Conservation (phyloP, 1,140 invertebrate genomes). For the Drosophila teissieri region DNA sequence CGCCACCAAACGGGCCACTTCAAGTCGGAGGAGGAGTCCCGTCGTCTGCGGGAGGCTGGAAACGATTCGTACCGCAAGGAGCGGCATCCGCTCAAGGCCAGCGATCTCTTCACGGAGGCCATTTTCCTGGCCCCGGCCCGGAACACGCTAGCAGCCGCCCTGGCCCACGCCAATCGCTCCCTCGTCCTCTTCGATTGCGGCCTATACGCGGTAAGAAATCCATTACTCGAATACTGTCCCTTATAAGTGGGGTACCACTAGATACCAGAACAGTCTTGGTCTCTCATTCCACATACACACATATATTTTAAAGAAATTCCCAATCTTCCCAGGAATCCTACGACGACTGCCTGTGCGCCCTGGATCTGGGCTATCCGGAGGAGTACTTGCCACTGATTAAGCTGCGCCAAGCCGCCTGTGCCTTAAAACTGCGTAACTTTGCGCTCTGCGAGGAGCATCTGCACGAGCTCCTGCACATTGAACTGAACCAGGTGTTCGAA, state of each 20-base stretch:
- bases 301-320: too few species aligned
- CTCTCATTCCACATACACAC: too few species aligned
- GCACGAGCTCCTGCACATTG: slow-evolving; percentile 68
- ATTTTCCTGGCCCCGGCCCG: slow-evolving; percentile 63
- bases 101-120: slow-evolving; percentile 70
- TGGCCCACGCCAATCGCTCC: slow-evolving; percentile 70
- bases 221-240: too few species aligned
- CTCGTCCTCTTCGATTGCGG: slow-evolving; percentile 65
- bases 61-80: slow-evolving; percentile 73
- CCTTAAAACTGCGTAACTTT: slow-evolving; percentile 76
- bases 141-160: slow-evolving; percentile 60
- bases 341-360: slow-evolving; percentile 67
- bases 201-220: slow-evolving; percentile 59
- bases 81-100: slow-evolving; percentile 66
- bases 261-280: too few species aligned
- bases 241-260: too few species aligned
- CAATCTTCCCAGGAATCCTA: slow-evolving; percentile 53
- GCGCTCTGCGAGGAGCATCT: slow-evolving; percentile 67
- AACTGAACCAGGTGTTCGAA: slow-evolving; percentile 72
- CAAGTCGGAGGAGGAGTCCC: slow-evolving; percentile 72
- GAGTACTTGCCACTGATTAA: slow-evolving; percentile 70
- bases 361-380: slow-evolving; percentile 70
- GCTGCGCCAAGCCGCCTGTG: slow-evolving; percentile 75
- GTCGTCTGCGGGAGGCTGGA: slow-evolving; percentile 68
- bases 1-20: slow-evolving; percentile 63